Base-by-base conservation (phyloP, 2,888 invertebrate species). In the Metopia argyrocephala region DNA sequence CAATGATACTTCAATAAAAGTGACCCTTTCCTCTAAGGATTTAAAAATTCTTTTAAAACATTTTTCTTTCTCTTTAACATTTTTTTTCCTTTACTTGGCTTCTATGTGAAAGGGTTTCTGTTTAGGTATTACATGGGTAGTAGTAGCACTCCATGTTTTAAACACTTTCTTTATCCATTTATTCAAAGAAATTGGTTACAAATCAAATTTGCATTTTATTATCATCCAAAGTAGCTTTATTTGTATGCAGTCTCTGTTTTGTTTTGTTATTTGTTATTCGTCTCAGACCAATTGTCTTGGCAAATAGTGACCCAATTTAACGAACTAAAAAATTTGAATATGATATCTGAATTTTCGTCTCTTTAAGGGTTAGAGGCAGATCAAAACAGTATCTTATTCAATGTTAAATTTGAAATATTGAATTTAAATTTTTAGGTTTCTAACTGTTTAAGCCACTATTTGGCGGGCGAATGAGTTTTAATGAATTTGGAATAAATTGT, bases 181-280 rank as follows among this genome's bases (percentile, higher is more conserved):
- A 79, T 76, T 79, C 50, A 71, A 65, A 70, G 74, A 79, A 70
- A 79, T 75, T 82, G 83, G 84, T 85, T 86, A 86, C 87, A 88
- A 88, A 89, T 88, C 89, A 88, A 89, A 88, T 88, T 88, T 88
- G 87, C 88, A 88, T 88, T 85, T 86, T 87, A 89, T 88, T 88
- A 88, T 84, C 85, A 83, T 31, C 9, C 12, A 12, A 83, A 66
- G 57, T 61, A 52, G 38, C 59, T 68, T 61, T 31, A 62, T 61
- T 66, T 61, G 46, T 61, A 73, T 61, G 46, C 54, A 61, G 12
- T 48, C 50, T 56, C 21, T 18, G 48, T 69, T 68, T 12, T 31
- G 3, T 12, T 31, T n/a, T n/a, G n/a, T n/a, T n/a, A 50, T n/a
- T 59, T 75, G 70, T 64, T 74, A 71, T 73, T 75, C 78, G 54